Conservation (phyloP, 2,113 vertebrate species). For the Xiphias gladius region DNA sequence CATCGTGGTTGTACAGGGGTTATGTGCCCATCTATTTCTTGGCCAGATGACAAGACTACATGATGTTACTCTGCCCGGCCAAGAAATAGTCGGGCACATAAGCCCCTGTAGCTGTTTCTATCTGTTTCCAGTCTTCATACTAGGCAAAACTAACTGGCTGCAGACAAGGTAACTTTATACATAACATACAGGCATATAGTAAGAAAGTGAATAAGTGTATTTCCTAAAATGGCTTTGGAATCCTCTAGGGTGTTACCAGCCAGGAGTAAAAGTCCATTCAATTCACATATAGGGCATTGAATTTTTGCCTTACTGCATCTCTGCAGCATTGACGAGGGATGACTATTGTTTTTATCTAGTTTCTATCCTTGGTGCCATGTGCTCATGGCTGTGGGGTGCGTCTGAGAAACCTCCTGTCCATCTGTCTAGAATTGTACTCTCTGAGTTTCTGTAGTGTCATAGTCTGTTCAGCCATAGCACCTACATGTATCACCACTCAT, state of each 20-base stretch:
- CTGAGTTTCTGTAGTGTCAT: background rate
- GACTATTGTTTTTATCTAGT: background rate
- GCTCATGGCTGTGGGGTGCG: background rate
- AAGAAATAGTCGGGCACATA: conserved; percentile 5
- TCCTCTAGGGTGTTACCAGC: no score
- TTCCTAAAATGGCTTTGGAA: background rate
- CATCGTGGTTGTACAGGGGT: background rate
- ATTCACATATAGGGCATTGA: background rate
- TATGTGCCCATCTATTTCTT: background rate
- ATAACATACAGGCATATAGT: background rate
- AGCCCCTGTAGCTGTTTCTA: background rate
- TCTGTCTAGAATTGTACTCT: background rate
- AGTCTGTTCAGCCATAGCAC: background rate
- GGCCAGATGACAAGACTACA: background rate
- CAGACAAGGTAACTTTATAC: background rate
- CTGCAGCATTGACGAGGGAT: background rate
- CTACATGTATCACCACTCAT: background rate
- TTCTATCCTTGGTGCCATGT: conserved; percentile 2
- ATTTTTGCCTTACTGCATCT: conserved; percentile 1
- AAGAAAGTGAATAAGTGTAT: background rate
- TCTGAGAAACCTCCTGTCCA: conserved; percentile 13
- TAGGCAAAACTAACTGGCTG: background rate
- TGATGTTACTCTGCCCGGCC: conserved; percentile 10
- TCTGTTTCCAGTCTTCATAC: background rate
- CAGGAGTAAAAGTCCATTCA: background rate